phyloP scores from a whole-genome alignment of 2,113 vertebrate genomes.

The Galemys pyrenaicus region DNA sequence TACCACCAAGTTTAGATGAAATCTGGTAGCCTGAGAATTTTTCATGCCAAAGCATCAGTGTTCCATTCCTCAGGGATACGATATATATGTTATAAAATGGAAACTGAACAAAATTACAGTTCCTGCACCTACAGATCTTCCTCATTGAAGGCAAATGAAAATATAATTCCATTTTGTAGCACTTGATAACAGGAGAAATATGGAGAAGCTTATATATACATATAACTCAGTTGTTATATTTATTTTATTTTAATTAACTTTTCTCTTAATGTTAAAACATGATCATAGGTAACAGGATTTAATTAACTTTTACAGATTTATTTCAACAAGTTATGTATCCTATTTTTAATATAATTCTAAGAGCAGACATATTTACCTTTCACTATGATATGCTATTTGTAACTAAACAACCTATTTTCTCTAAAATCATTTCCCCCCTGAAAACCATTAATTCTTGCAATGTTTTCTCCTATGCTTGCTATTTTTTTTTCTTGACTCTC shows the following conservation, averaged over 20 bases:
- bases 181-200: slow-evolving; percentile 40
- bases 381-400: background rate
- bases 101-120: slow-evolving; percentile 21
- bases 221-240: slow-evolving; percentile 28
- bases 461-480: background rate
- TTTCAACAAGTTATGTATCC: slow-evolving; percentile 47
- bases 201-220: background rate
- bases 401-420: slow-evolving; percentile 40
- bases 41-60: background rate
- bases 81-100: background rate
- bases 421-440: slow-evolving; percentile 21
- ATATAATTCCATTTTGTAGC: slow-evolving; percentile 41
- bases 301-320: slow-evolving; percentile 65
- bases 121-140: background rate
- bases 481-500: slow-evolving; percentile 4
- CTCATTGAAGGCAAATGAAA: slow-evolving; percentile 24
- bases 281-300: slow-evolving; percentile 59
- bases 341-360: slow-evolving; percentile 60
- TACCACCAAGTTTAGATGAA: slow-evolving; percentile 7
- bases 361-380: slow-evolving; percentile 42
- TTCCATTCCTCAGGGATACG: background rate
- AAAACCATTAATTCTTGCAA: background rate
- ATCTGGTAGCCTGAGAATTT: background rate
- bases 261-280: slow-evolving; percentile 59
- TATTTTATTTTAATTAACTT: slow-evolving; percentile 65